Evolutionary conservation across 2,113 vertebrate species (phyloP).

Genomic region (Pogona vitticeps): DNA sequence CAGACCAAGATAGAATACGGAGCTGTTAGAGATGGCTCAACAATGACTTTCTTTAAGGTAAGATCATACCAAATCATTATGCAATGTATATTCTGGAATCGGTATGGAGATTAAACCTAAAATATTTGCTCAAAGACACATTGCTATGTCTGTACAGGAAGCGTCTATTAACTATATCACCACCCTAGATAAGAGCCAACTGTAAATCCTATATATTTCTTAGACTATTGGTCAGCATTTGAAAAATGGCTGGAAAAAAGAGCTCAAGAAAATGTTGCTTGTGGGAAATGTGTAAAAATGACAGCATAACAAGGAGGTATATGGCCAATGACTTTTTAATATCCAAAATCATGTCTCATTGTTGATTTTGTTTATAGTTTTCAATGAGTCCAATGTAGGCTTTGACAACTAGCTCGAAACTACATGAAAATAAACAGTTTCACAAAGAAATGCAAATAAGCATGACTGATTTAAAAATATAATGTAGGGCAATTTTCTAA

Average conservation of each 20-base stretch:
- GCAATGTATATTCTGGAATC: neutral
- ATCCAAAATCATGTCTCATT: too few relatives aligned
- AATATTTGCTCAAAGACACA: neutral
- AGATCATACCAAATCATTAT: constrained; percentile 33
- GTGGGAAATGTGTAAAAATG: neutral
- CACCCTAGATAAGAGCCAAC: too few relatives aligned
- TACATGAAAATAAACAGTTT: neutral
- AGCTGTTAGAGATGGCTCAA: constrained; percentile 94
- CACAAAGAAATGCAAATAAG: too few relatives aligned
- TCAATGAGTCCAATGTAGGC: too few relatives aligned
- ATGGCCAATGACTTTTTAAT: neutral
- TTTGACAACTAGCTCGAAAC: neutral
- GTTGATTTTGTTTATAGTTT: neutral
- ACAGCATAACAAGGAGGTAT: neutral
- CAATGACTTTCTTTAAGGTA: constrained; percentile 99
- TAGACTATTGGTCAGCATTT: neutral
- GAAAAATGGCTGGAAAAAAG: neutral
- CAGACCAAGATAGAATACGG: constrained; percentile 99
- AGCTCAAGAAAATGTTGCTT: neutral
- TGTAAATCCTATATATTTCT: neutral
- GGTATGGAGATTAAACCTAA: neutral
- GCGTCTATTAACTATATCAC: neutral
- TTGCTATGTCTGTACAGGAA: neutral
- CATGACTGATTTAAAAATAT: neutral
- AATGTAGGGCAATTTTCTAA: neutral